A percentile compares a stretch with the other conserved stretches of the same genome.
phyloP scores from a whole-genome alignment of 1,140 invertebrate genomes.

The Proales similis region DNA sequence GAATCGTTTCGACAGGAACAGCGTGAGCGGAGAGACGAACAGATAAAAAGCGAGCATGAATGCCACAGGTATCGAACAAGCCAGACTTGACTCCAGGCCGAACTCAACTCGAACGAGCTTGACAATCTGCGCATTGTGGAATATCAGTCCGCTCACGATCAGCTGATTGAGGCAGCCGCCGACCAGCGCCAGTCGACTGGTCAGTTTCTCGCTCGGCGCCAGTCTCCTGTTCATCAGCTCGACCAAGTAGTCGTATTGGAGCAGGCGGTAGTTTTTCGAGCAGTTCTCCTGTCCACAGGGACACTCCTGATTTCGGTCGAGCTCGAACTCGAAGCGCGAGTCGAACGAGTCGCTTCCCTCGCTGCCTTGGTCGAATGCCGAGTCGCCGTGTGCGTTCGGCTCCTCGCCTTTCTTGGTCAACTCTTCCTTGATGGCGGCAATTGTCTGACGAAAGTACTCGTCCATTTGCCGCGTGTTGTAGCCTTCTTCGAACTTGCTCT shows the following conservation, averaged over 20 bases:
- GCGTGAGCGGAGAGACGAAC: slow-evolving; percentile 7
- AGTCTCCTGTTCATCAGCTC: slow-evolving; percentile 15
- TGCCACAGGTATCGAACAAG: slow-evolving; percentile 5
- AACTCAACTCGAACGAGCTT: neutral
- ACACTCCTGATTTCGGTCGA: no score
- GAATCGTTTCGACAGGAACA: slow-evolving; percentile 16
- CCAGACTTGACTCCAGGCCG: neutral
- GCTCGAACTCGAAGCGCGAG: no score
- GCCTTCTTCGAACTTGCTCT: slow-evolving; percentile 30
- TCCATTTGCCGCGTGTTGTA: slow-evolving; percentile 35
- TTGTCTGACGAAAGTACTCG: slow-evolving; percentile 33
- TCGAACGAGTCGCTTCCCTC: neutral
- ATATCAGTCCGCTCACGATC: slow-evolving; percentile 15
- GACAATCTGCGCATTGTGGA: slow-evolving; percentile 6
- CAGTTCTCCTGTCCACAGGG: no score
- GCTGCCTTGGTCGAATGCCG: neutral
- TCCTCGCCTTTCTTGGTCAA: slow-evolving; percentile 14
- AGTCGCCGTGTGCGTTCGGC: neutral
- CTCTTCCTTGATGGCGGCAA: slow-evolving; percentile 31
- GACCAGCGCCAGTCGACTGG: slow-evolving; percentile 14
- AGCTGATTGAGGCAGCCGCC: slow-evolving; percentile 22
- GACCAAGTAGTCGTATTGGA: no score
- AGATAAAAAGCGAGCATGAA: slow-evolving; percentile 26
- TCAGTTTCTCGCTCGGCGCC: neutral
- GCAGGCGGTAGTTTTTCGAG: no score